Base-by-base conservation (phyloP, 2,888 invertebrate genomes). In the Drosophila siamana region DNA sequence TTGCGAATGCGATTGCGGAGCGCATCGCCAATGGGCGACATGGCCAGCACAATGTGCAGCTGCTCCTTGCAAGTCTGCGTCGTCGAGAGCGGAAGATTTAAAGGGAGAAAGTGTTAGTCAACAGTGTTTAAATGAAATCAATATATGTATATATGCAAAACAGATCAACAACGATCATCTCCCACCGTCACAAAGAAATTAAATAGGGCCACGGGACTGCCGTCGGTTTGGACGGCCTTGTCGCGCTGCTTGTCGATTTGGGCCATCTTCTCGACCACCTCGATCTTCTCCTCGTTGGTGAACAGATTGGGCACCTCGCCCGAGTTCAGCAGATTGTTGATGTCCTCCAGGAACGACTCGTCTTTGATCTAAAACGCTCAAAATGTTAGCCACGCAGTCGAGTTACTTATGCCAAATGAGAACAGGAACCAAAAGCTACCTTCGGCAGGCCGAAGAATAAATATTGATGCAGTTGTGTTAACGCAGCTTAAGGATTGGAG, bases 221-320 rank as follows among this genome's bases (percentile, higher is more conserved):
- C 98, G 92, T 99, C 98, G 0, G 98, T 98, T 93, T 97, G 97
- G 47, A 96, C 91, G 0, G 96, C 94, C 92, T 96, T 97, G 89
- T 98, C 97, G 16, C 96, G 94, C 89, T 97, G 98, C 69, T 97
- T 95, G 91, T 98, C 99, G 60, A 98, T 94, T 93, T 95, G 93
- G 87, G 97, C 93, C 98, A 98, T 98, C 92, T 97, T 98, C 88
- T 98, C 98, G 91, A 96, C 97, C 28, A 98, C 93, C 88, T 98
- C 98, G 2, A 95, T 94, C 90, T 96, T 97, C 89, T 98, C 98
- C 80, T 98, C 98, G 4, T 94, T 93, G 9, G 94, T 93, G 89
- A 97, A 98, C 54, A 98, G 94, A 92, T 98, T 98, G 0, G 98
- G 98, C 0, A 98, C 97, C 93, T 98, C 98, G 2, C 98, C 98